phyloP scores from a whole-genome alignment of 2,888 invertebrate species.

The Prenolepis imparis region DNA sequence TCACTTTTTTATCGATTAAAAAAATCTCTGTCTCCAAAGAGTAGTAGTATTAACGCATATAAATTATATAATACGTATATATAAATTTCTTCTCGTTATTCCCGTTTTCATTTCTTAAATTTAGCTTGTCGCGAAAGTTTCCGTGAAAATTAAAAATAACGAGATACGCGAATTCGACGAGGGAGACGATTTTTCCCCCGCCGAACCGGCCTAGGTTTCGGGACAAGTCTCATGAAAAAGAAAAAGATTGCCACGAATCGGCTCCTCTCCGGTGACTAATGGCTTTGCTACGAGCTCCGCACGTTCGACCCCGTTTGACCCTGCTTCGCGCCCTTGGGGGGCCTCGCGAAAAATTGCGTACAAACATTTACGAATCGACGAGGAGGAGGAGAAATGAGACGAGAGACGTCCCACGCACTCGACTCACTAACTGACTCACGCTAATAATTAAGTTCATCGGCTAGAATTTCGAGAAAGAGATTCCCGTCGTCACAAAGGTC shows the following conservation, averaged over 20 bases:
- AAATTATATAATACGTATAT: neutral
- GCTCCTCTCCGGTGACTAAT: constrained; percentile 71
- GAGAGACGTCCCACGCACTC: constrained; percentile 50
- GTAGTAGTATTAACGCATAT: neutral
- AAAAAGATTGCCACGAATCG: constrained; percentile 50
- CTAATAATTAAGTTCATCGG: constrained; percentile 63
- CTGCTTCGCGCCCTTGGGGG: constrained; percentile 17
- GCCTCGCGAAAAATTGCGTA: constrained; percentile 57
- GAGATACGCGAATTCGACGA: constrained; percentile 50
- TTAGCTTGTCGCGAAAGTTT: constrained; percentile 20
- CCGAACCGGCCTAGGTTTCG: constrained; percentile 43
- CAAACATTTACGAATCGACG: constrained; percentile 68
- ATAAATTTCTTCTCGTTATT: constrained; percentile 11
- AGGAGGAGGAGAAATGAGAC: constrained; percentile 38
- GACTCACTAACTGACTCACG: constrained; percentile 57
- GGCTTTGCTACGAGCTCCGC: constrained; percentile 71
- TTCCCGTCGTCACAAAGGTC: constrained; percentile 39
- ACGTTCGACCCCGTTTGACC: constrained; percentile 74
- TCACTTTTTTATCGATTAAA: neutral
- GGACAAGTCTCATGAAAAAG: constrained; percentile 26
- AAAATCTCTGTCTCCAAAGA: neutral
- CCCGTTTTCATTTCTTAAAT: constrained; percentile 42
- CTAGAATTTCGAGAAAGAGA: constrained; percentile 61
- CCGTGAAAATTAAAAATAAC: constrained; percentile 26
- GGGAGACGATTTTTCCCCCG: constrained; percentile 11